phyloP scores from a whole-genome alignment of 2,113 vertebrate genomes.

The Elephantulus edwardii region DNA sequence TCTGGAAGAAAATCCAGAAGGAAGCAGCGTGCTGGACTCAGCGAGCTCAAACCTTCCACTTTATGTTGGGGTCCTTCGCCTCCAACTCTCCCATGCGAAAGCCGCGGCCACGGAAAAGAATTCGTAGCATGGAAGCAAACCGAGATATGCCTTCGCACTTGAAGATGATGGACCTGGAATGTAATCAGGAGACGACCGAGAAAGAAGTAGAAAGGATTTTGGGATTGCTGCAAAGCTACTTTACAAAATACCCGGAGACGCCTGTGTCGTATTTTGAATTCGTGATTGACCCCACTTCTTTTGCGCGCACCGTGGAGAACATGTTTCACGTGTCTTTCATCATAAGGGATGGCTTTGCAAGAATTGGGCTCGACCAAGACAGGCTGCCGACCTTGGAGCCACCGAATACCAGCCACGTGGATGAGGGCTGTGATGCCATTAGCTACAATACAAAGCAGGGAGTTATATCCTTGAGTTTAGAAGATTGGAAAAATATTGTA shows the following conservation, averaged over 20 bases:
- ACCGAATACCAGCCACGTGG: background rate
- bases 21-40: conserved; percentile 51
- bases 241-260: conserved; percentile 85
- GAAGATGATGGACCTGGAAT: conserved; percentile 90
- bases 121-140: conserved; percentile 85
- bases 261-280: conserved; percentile 96
- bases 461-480: conserved; percentile 72
- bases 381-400: conserved; percentile 70
- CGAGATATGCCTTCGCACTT: conserved; percentile 91
- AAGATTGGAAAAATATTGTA: conserved; percentile 78
- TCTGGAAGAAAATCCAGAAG: conserved; percentile 54
- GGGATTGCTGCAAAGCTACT: conserved; percentile 87
- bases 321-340: conserved; percentile 97
- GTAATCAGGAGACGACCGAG: conserved; percentile 93
- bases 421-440: conserved; percentile 19
- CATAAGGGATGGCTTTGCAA: conserved; percentile 85
- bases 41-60: conserved; percentile 90
- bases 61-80: conserved; percentile 91
- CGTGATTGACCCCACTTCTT: conserved; percentile 94
- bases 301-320: conserved; percentile 95
- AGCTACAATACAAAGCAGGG: conserved; percentile 56
- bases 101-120: conserved; percentile 84
- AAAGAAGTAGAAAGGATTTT: conserved; percentile 96
- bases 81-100: conserved; percentile 87
- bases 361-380: conserved; percentile 72